Evolutionary conservation across 1,140 invertebrate genomes (phyloP).

Genomic region (Stenopsyche tienmushanensis): DNA sequence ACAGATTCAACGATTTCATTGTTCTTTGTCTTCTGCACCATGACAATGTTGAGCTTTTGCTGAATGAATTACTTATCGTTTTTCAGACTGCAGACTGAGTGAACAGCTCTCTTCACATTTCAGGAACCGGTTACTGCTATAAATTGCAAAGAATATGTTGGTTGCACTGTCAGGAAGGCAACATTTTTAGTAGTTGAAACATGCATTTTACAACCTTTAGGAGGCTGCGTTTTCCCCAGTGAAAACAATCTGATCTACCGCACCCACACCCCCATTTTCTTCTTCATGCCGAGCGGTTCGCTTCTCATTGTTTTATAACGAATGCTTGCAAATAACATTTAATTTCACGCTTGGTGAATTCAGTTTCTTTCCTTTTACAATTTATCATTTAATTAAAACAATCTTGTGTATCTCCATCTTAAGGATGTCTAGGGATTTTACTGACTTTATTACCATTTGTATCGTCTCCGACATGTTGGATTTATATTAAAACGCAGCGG

Average conservation of each 20-base stretch:
- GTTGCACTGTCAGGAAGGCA: slow-evolving; percentile 17
- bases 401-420: no score
- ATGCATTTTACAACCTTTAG: slow-evolving; percentile 17
- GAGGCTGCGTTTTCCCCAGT: slow-evolving; percentile 7
- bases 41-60: no score
- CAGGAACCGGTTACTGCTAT: slow-evolving; percentile 4
- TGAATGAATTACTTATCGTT: slow-evolving; percentile 15
- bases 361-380: slow-evolving; percentile 28
- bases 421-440: no score
- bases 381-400: slow-evolving; percentile 35
- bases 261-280: no score
- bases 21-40: no score
- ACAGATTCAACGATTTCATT: no score
- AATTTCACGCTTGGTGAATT: slow-evolving; percentile 35
- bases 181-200: slow-evolving; percentile 16
- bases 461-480: no score
- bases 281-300: neutral
- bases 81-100: neutral
- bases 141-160: slow-evolving; percentile 21
- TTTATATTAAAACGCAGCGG: no score
- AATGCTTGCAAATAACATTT: slow-evolving; percentile 33
- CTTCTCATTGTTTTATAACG: slow-evolving; percentile 23
- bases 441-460: no score
- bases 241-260: slow-evolving; percentile 10
- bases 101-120: neutral